Percentiles rank a stretch among this genome's conserved stretches.
These are phyloP conservation scores for Metacarcinus magister DNA, from an alignment of 2,888 invertebrate genomes.

Conservation along the genomic window DNA sequence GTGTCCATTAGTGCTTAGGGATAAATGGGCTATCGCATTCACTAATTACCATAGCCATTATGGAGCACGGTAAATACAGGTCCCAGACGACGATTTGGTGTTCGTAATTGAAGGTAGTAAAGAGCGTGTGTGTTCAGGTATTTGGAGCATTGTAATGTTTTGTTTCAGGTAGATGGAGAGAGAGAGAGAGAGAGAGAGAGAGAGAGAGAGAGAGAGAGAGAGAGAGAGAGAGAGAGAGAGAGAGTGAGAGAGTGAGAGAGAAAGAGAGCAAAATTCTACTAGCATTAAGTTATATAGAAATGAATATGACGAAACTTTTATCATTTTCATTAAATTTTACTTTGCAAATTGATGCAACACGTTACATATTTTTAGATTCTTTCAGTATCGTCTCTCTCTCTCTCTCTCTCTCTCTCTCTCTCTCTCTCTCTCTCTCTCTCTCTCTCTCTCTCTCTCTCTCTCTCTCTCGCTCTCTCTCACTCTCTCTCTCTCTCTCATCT, in stretches of 20 bases:
- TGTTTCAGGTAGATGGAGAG: neutral
- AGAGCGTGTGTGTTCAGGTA: neutral
- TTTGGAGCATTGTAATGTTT: neutral
- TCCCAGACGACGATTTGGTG: slow-evolving; percentile 30
- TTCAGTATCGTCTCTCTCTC: neutral
- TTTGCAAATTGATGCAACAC: neutral
- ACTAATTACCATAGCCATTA: slow-evolving; percentile 44
- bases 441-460: no score
- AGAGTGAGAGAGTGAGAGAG: neutral
- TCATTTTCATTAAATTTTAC: neutral
- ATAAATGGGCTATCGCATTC: slow-evolving; percentile 49
- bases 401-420: no score
- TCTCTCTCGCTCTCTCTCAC: no score
- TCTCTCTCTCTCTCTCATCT: no score
- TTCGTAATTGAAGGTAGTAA: neutral
- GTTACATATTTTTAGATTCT: neutral
- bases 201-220: neutral
- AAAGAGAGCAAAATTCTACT: neutral
- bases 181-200: neutral
- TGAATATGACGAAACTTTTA: neutral
- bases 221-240: neutral
- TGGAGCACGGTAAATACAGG: slow-evolving; percentile 32
- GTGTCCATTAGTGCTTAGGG: slow-evolving; percentile 33
- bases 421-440: no score
- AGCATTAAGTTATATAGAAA: neutral